These are phyloP conservation scores for Callipepla californica DNA, from an alignment of 2,113 vertebrate genomes.

Conservation along the genomic window DNA sequence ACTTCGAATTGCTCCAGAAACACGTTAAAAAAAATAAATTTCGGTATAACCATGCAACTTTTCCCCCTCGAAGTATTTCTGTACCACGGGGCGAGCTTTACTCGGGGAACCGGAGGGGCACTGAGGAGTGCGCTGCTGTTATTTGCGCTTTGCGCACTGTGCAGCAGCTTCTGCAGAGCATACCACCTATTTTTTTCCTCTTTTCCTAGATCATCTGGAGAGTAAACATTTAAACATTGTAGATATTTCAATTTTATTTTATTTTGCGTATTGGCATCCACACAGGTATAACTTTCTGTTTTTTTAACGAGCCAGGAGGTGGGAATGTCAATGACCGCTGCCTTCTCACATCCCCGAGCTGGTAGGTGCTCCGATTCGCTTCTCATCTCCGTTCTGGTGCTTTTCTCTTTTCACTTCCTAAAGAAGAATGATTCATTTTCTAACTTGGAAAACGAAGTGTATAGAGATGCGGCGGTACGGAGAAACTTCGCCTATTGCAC, in stretches of 20 bases:
- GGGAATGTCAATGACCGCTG: background rate
- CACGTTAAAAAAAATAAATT: background rate
- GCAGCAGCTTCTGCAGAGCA: background rate
- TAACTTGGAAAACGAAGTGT: background rate
- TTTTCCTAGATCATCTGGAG: background rate
- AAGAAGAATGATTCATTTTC: background rate
- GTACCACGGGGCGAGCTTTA: background rate
- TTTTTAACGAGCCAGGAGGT: background rate
- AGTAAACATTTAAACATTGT: no score
- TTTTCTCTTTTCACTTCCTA: background rate
- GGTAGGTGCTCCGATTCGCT: slow-evolving; percentile 15
- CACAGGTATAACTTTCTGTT: background rate
- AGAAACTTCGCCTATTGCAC: background rate
- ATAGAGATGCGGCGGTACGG: background rate
- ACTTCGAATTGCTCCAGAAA: slow-evolving; percentile 38
- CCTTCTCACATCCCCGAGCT: background rate
- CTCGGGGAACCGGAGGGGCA: background rate
- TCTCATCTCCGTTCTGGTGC: background rate
- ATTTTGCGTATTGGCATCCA: background rate
- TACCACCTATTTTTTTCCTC: background rate
- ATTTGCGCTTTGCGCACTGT: background rate
- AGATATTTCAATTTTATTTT: background rate
- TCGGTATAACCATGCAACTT: background rate
- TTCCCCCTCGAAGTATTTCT: background rate
- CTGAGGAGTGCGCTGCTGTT: background rate